Percentiles rank a stretch among this genome's conserved stretches.
Conservation (phyloP, 30 jellyfish, hydroid and myxozoan genomes). For the Aurelia aurita region DNA sequence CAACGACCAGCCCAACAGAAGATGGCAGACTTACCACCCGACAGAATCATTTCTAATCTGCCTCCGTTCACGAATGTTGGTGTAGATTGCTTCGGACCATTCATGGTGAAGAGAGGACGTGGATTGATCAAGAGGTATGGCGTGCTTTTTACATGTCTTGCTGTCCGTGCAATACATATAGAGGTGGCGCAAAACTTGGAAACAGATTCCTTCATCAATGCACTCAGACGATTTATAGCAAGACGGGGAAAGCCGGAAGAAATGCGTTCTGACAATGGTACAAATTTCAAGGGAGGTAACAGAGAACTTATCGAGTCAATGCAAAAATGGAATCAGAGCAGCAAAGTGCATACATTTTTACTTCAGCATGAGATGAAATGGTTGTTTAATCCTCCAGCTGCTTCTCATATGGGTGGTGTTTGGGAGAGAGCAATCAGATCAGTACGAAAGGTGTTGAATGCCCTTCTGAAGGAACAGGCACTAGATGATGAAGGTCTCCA, state of each 20-base stretch:
- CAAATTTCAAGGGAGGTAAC: slow-evolving; percentile 27
- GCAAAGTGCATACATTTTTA: slow-evolving; percentile 1
- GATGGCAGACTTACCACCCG: slow-evolving; percentile 45
- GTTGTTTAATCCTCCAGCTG: slow-evolving; percentile 62
- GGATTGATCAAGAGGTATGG: slow-evolving; percentile 41
- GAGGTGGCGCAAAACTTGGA: slow-evolving; percentile 36
- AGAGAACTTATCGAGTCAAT: slow-evolving; percentile 27
- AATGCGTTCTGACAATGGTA: slow-evolving; percentile 46
- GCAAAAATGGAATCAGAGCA: slow-evolving; percentile 31
- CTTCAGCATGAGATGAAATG: slow-evolving; percentile 40
- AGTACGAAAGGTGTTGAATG: slow-evolving; percentile 34
- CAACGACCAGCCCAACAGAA: slow-evolving; percentile 1
- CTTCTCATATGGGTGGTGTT: slow-evolving; percentile 62
- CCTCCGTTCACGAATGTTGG: slow-evolving; percentile 42
- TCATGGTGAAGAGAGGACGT: slow-evolving; percentile 12
- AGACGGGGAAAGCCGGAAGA: slow-evolving; percentile 21
- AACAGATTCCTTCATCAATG: slow-evolving; percentile 34
- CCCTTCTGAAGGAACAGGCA: slow-evolving; percentile 25
- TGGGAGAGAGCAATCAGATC: slow-evolving; percentile 68
- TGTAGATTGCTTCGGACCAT: slow-evolving; percentile 40
- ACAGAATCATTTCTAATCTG: slow-evolving; percentile 1
- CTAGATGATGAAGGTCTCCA: slow-evolving; percentile 57
- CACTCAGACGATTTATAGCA: slow-evolving; percentile 37
- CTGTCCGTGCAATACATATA: slow-evolving; percentile 14
- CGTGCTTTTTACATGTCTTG: slow-evolving; percentile 43